A percentile compares a stretch with the other conserved stretches of the same genome.
Conservation (phyloP, 2,888 invertebrate genomes). For the Amiota minor region DNA sequence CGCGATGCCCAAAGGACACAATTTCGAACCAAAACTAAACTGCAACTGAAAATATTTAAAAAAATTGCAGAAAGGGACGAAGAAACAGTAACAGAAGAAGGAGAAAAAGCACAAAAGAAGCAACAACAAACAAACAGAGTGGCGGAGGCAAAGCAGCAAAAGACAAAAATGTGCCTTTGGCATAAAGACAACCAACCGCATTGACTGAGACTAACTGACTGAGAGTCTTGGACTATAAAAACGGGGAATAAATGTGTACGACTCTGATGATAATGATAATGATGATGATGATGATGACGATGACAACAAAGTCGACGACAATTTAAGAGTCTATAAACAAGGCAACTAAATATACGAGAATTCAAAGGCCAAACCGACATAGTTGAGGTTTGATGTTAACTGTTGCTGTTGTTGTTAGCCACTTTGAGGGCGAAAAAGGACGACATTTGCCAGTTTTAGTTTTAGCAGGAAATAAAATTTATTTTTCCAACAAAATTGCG, state of each 20-base stretch:
- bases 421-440: constrained; percentile 11
- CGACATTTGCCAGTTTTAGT: constrained; percentile 24
- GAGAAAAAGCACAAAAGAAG: constrained; percentile 2
- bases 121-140: not conserved
- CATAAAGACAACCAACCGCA: constrained; percentile 21
- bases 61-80: not conserved
- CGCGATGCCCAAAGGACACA: constrained; percentile 51
- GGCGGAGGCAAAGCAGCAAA: not conserved
- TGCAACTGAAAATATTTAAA: constrained; percentile 51
- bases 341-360: constrained; percentile 37
- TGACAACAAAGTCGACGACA: constrained; percentile 46
- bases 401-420: constrained; percentile 14
- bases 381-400: too few relatives aligned
- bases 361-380: constrained; percentile 16
- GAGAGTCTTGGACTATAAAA: too few relatives aligned
- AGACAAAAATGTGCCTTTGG: constrained; percentile 26
- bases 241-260: not conserved
- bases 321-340: constrained; percentile 63
- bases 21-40: constrained; percentile 44
- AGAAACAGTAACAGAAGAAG: not conserved
- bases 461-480: constrained; percentile 51
- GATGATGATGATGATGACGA: not conserved
- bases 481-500: constrained; percentile 65
- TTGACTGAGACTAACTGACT: not conserved
- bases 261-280: not conserved